These are phyloP conservation scores for Chesias legatella DNA, from an alignment of 2,888 invertebrate species.

Conservation along the genomic window DNA sequence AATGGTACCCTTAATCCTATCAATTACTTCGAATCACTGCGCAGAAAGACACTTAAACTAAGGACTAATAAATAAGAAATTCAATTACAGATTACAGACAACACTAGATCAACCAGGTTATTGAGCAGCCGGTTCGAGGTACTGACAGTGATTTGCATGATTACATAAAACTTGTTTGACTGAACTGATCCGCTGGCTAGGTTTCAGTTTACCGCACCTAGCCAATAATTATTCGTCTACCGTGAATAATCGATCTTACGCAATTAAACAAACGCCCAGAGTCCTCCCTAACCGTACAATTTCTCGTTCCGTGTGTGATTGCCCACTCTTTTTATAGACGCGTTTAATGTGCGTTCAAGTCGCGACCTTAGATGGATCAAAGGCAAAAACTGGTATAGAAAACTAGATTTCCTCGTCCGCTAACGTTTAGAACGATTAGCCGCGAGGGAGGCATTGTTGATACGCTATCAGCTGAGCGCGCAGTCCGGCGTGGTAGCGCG, in stretches of 20 bases:
- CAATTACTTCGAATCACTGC: too few species aligned
- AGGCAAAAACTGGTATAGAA: constrained; percentile 63
- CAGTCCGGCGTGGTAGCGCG: constrained; percentile 75
- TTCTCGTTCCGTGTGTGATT: constrained; percentile 64
- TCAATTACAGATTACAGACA: not conserved
- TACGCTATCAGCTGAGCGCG: constrained; percentile 75
- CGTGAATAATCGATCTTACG: constrained; percentile 59
- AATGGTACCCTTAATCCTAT: too few species aligned
- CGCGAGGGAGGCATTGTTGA: constrained; percentile 70
- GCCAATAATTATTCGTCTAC: constrained; percentile 42
- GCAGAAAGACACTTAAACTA: too few species aligned
- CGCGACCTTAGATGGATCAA: constrained; percentile 43
- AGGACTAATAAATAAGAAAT: constrained; percentile 7
- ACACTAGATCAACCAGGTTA: not conserved
- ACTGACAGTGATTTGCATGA: constrained; percentile 23
- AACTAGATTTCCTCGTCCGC: constrained; percentile 71
- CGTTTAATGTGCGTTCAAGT: constrained; percentile 51
- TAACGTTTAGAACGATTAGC: constrained; percentile 71
- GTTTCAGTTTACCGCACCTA: constrained; percentile 26
- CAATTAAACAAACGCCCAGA: constrained; percentile 57
- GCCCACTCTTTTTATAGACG: constrained; percentile 54
- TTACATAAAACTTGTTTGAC: constrained; percentile 28
- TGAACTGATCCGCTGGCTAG: constrained; percentile 31
- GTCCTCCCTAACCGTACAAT: constrained; percentile 50
- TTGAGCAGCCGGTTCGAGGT: constrained; percentile 19